phyloP scores from a whole-genome alignment of 1,140 invertebrate species.

The Odontomachus brunneus region DNA sequence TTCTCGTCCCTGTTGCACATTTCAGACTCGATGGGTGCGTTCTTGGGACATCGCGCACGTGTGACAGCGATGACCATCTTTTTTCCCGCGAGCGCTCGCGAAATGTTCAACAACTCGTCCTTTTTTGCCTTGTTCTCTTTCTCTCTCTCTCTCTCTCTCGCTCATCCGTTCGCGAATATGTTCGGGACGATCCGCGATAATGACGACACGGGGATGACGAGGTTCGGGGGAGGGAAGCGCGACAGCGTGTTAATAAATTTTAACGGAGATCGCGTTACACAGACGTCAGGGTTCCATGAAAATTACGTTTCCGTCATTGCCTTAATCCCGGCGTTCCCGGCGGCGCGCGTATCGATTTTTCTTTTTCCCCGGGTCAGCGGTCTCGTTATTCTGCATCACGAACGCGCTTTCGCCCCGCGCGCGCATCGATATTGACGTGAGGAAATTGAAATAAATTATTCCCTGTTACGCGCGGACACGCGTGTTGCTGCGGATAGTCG shows the following conservation, averaged over 20 bases:
- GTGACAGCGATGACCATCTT: constrained; percentile 1
- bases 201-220: neutral
- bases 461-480: neutral
- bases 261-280: constrained; percentile 17
- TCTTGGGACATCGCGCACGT: constrained; percentile 37
- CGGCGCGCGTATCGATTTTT: constrained; percentile 56
- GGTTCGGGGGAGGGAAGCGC: no score
- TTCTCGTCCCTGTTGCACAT: constrained; percentile 61
- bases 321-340: neutral
- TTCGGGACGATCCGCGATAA: neutral
- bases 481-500: neutral
- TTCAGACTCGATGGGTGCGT: constrained; percentile 13
- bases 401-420: constrained; percentile 9
- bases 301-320: constrained; percentile 51
- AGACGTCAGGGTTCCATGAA: constrained; percentile 20
- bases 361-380: constrained; percentile 46
- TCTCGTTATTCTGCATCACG: constrained; percentile 10
- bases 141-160: neutral
- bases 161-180: neutral
- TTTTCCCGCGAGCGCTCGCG: neutral
- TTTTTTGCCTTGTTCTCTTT: neutral
- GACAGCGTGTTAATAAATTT: constrained; percentile 48
- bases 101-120: neutral
- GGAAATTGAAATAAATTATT: constrained; percentile 64
- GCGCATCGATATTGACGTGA: constrained; percentile 42